phyloP scores from a whole-genome alignment of 2,888 invertebrate species.

The Corbicula japonica region DNA sequence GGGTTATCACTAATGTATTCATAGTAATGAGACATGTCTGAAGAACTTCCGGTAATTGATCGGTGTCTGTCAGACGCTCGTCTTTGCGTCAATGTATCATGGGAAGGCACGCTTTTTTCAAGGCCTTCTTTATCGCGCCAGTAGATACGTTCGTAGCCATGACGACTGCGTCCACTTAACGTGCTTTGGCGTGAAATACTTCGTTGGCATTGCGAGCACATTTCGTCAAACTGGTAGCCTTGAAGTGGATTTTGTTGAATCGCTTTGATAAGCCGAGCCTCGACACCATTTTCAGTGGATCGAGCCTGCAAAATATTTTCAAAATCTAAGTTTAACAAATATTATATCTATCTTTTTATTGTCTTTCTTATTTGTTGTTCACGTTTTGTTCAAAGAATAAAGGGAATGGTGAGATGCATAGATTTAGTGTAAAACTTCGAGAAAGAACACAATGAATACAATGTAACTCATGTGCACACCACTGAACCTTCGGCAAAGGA shows the following conservation, averaged over 20 bases:
- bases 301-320: slow-evolving; percentile 56
- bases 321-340: not conserved
- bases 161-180: slow-evolving; percentile 47
- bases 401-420: no score
- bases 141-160: slow-evolving; percentile 63
- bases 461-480: no score
- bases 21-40: slow-evolving; percentile 66
- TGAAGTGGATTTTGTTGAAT: slow-evolving; percentile 51
- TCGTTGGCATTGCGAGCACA: slow-evolving; percentile 57
- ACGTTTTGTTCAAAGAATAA: no score
- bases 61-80: slow-evolving; percentile 55
- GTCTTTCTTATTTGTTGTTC: no score
- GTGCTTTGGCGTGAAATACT: slow-evolving; percentile 56
- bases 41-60: slow-evolving; percentile 63
- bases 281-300: slow-evolving; percentile 61
- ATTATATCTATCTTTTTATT: not conserved
- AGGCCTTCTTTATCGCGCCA: slow-evolving; percentile 60
- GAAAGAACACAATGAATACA: no score
- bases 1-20: slow-evolving; percentile 63
- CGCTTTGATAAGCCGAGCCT: slow-evolving; percentile 59
- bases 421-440: no score
- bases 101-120: slow-evolving; percentile 62
- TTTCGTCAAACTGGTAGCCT: slow-evolving; percentile 56
- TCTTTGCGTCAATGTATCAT: slow-evolving; percentile 60
- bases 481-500: no score